Conservation (phyloP, 2,888 invertebrate species). For the Diarsia dahlii region DNA sequence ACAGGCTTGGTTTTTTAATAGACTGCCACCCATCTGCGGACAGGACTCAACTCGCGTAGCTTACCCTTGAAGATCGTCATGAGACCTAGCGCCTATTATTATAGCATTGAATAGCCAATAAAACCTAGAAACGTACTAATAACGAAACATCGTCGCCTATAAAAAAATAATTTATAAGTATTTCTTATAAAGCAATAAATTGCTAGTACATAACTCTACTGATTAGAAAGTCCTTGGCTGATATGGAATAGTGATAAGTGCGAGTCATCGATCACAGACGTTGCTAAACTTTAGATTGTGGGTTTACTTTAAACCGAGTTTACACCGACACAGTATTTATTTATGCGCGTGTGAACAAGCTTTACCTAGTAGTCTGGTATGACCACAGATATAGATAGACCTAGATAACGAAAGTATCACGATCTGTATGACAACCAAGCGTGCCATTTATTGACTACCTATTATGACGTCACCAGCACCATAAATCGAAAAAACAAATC, state of each 20-base stretch:
- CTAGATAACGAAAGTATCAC: too few relatives aligned
- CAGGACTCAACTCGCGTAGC: neutral
- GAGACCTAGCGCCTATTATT: neutral
- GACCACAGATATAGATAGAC: too few relatives aligned
- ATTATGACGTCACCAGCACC: too few relatives aligned
- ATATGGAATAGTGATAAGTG: slow-evolving; percentile 46
- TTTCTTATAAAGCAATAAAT: slow-evolving; percentile 33
- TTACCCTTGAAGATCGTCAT: neutral
- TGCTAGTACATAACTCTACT: slow-evolving; percentile 42
- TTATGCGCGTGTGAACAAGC: neutral
- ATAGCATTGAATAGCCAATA: slow-evolving; percentile 5
- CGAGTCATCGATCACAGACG: slow-evolving; percentile 52
- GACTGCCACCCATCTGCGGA: neutral
- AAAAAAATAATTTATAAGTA: slow-evolving; percentile 26
- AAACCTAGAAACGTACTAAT: neutral
- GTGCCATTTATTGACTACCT: too few relatives aligned
- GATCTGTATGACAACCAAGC: too few relatives aligned
- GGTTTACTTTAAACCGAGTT: neutral
- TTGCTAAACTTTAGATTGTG: slow-evolving; percentile 38
- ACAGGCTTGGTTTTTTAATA: neutral
- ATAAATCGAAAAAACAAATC: too few relatives aligned
- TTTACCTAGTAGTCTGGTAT: too few relatives aligned
- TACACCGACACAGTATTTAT: neutral
- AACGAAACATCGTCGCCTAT: slow-evolving; percentile 4
- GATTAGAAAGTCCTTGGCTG: slow-evolving; percentile 59